These are phyloP conservation scores for Patella caerulea DNA, from an alignment of 2,888 invertebrate genomes.

Conservation along the genomic window DNA sequence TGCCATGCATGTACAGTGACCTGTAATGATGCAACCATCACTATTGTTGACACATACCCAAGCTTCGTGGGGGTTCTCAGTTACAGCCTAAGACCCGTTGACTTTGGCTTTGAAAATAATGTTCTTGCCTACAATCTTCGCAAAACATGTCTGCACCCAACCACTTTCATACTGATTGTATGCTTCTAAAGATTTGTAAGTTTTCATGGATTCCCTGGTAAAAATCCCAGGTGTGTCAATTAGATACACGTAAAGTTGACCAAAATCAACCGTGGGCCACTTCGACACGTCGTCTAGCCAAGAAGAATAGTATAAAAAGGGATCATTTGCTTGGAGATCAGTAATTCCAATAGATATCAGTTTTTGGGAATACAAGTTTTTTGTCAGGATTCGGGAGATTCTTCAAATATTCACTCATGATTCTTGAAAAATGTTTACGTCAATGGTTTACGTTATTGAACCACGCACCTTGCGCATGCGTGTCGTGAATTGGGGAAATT, in stretches of 20 bases:
- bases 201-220: neutral
- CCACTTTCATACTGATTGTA: conserved; percentile 1
- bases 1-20: too few species aligned
- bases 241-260: neutral
- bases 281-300: neutral
- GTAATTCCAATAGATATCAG: neutral
- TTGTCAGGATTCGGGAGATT: neutral
- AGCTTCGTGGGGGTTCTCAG: neutral
- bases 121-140: neutral
- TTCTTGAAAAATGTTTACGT: neutral
- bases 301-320: neutral
- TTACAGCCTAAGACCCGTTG: neutral
- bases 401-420: neutral
- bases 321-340: neutral
- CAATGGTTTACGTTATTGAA: too few species aligned
- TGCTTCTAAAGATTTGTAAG: neutral
- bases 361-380: neutral
- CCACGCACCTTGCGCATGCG: too few species aligned
- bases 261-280: neutral
- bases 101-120: neutral
- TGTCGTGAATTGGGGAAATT: too few species aligned
- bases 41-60: neutral
- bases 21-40: too few species aligned
- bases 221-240: neutral
- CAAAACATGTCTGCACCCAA: neutral